These are phyloP conservation scores for Numenius phaeopus DNA, from an alignment of 2,797 vertebrate species.

Conservation along the genomic window DNA sequence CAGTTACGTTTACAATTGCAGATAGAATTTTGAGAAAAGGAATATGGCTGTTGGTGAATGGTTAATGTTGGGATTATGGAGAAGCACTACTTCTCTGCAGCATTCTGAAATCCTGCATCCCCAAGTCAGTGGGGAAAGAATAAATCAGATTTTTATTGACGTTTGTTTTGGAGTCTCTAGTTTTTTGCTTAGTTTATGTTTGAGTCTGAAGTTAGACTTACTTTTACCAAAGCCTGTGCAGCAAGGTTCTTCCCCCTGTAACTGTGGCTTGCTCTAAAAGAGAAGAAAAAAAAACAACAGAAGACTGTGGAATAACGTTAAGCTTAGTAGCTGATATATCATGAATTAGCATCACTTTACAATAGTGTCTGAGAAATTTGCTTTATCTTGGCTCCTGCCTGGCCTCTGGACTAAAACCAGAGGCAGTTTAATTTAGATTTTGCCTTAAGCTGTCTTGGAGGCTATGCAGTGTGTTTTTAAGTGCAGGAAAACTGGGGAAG, in stretches of 20 bases:
- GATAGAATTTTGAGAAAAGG: background rate
- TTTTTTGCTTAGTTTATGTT: background rate
- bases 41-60: background rate
- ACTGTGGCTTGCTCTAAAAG: background rate
- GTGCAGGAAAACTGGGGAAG: background rate
- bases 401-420: background rate
- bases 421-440: background rate
- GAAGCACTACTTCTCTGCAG: background rate
- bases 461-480: background rate
- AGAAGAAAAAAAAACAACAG: background rate
- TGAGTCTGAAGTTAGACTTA: background rate
- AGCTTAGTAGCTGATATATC: rapidly evolving
- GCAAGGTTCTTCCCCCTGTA: background rate
- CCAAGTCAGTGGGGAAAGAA: background rate
- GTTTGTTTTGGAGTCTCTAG: background rate
- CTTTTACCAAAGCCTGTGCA: rapidly evolving
- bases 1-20: background rate
- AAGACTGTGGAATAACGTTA: background rate
- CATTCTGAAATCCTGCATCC: background rate
- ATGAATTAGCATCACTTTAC: background rate
- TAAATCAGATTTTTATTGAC: background rate
- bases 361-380: background rate
- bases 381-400: background rate
- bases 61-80: background rate
- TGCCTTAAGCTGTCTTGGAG: background rate